These are phyloP conservation scores for Oostethus manadensis DNA, from an alignment of 2,113 vertebrate species.

Conservation along the genomic window DNA sequence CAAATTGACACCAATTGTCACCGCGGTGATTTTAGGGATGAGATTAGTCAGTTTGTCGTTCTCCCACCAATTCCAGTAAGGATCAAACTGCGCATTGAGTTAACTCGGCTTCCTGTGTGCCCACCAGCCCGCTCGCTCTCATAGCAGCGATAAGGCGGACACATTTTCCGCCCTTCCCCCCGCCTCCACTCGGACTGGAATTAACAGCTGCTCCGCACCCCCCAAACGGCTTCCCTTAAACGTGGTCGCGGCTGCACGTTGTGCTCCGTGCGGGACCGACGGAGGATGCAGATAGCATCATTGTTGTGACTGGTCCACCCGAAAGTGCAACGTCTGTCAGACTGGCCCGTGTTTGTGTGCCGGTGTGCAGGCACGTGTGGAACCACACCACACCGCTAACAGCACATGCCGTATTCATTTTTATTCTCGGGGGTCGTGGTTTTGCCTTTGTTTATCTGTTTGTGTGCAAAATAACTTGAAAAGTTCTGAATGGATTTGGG, in stretches of 20 bases:
- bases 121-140: conserved; percentile 9
- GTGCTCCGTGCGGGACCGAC: conserved; percentile 34
- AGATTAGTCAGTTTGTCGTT: conserved; percentile 40
- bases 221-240: conserved; percentile 16
- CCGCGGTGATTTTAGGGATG: conserved; percentile 10
- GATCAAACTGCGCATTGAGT: conserved; percentile 18
- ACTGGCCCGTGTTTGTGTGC: conserved; percentile 24
- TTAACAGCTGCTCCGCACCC: conserved; percentile 13
- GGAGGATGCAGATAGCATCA: conserved; percentile 45
- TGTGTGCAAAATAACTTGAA: too few species aligned
- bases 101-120: conserved; percentile 44
- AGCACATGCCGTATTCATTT: too few species aligned
- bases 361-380: conserved; percentile 10
- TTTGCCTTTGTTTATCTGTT: too few species aligned
- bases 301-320: conserved; percentile 50
- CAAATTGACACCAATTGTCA: conserved; percentile 15
- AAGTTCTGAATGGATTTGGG: too few species aligned
- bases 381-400: too few species aligned
- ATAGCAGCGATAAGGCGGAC: conserved; percentile 38
- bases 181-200: conserved; percentile 34
- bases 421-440: too few species aligned
- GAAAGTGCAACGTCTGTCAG: conserved; percentile 10
- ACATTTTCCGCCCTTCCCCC: conserved; percentile 24
- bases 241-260: conserved; percentile 34
- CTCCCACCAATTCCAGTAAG: conserved; percentile 43